phyloP scores from a whole-genome alignment of 2,113 vertebrate genomes.

The Hystrix brachyura region DNA sequence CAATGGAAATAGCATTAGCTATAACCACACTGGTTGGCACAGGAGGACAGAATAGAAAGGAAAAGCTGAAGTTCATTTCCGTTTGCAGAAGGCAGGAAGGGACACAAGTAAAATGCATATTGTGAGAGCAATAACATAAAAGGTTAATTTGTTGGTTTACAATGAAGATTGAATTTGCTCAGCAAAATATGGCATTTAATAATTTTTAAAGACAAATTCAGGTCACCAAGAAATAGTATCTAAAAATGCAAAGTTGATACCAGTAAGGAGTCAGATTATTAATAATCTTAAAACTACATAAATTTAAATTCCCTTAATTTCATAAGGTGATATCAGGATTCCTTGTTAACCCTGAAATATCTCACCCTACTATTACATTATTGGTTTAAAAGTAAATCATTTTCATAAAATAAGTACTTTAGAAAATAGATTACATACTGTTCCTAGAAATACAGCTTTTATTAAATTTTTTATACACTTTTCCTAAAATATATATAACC shows the following conservation, averaged over 20 bases:
- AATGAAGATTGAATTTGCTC: background rate
- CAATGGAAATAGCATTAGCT: background rate
- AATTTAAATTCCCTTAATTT: background rate
- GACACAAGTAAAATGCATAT: background rate
- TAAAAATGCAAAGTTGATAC: background rate
- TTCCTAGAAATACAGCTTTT: background rate
- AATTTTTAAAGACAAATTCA: background rate
- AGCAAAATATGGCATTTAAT: background rate
- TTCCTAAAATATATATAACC: background rate
- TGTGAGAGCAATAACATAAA: background rate
- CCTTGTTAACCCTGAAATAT: background rate
- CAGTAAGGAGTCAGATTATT: background rate
- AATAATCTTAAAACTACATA: background rate
- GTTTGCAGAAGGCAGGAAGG: background rate
- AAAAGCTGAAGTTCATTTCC: background rate
- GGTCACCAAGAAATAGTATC: background rate
- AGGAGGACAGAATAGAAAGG: background rate
- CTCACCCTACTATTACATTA: background rate
- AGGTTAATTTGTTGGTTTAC: background rate
- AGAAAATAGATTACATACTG: background rate
- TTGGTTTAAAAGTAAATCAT: background rate
- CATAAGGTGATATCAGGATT: background rate
- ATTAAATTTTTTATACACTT: background rate
- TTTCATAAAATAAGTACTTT: background rate
- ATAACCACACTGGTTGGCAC: background rate